These are phyloP conservation scores for Ictalurus punctatus DNA, from an alignment of 2,113 vertebrate genomes.

Conservation along the genomic window DNA sequence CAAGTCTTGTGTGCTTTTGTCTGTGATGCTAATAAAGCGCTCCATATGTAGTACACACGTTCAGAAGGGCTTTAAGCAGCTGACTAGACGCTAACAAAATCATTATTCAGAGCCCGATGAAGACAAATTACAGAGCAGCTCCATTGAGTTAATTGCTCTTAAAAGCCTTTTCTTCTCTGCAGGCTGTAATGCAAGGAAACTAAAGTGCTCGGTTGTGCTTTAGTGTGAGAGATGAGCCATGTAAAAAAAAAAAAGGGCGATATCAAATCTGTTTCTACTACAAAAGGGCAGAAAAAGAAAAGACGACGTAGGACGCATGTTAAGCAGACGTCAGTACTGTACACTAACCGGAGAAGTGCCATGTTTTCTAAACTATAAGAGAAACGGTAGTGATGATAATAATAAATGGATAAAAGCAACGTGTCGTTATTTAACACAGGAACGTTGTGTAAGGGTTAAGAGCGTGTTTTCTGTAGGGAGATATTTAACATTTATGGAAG, in stretches of 20 bases:
- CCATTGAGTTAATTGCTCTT: conserved; percentile 34
- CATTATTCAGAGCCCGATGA: conserved; percentile 25
- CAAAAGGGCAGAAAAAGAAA: neutral
- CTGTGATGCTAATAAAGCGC: conserved; percentile 46
- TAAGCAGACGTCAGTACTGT: conserved; percentile 80
- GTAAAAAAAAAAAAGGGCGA: neutral
- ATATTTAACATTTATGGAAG: neutral
- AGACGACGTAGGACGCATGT: neutral
- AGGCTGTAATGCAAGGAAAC: conserved; percentile 18
- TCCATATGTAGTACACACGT: conserved; percentile 19
- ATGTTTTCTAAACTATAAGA: neutral
- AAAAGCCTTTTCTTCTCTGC: conserved; percentile 34
- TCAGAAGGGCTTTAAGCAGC: conserved; percentile 33
- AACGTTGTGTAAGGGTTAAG: neutral
- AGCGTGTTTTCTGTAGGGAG: neutral
- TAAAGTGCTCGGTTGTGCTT: conserved; percentile 8
- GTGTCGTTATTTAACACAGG: neutral
- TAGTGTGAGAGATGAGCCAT: neutral
- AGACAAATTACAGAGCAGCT: conserved; percentile 32
- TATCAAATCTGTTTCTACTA: neutral
- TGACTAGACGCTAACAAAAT: conserved; percentile 20
- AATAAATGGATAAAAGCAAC: neutral
- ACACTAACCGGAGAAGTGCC: conserved; percentile 59
- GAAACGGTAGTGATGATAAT: neutral
- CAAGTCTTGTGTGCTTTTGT: conserved; percentile 47